Evolutionary conservation across 2,888 invertebrate genomes (phyloP), one percentile per base, ranked within the genome.

Genomic region (Drosophila vallismaia): DNA sequence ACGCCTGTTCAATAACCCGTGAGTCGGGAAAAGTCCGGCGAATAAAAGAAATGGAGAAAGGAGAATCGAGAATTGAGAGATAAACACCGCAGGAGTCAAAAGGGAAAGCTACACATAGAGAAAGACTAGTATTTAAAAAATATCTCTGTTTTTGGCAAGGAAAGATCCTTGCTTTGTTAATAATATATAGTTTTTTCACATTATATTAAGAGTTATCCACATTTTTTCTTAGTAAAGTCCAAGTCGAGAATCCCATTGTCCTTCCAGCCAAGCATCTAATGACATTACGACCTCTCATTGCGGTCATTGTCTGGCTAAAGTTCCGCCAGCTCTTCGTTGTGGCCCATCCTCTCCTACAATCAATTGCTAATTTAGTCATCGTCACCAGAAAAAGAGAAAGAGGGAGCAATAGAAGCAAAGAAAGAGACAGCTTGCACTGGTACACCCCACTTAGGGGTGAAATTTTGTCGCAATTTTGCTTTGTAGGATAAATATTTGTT

Each of bases 251-350:
- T 46, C 12, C 33, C 53, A 38, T 49, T 38, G 44, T 24, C 49
- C 57, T 56, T 45, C 52, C 69, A 50, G 40, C 69, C 73, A 55
- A 45, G 66, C 73, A 73, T 42, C 75, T 83, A 83, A 86, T 83
- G 70, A 68, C 76, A 83, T 83, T 83, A 83, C 59, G 78, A 84
- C 86, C 86, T 83, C 86, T 86, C 86, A 86, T 83, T 83, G 82
- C 73, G 82, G 82, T 86, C 78, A 31, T 63, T 64, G 74, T 74
- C 82, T 67, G 51, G 51, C 56, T 40, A 48, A 12, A 36, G 44
- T 44, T 44, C 24, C 12, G 12, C 45, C 28, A 40, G 42, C n/a
- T 26, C 44, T 50, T 6, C 10, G 28, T 5, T 5, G 10, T 14
- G 19, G 4, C 24, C 44, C 24, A 12, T 14, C 44, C 9, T 42